Conservation (phyloP, 1,140 invertebrate species). For the Neotoxoptera formosana region DNA sequence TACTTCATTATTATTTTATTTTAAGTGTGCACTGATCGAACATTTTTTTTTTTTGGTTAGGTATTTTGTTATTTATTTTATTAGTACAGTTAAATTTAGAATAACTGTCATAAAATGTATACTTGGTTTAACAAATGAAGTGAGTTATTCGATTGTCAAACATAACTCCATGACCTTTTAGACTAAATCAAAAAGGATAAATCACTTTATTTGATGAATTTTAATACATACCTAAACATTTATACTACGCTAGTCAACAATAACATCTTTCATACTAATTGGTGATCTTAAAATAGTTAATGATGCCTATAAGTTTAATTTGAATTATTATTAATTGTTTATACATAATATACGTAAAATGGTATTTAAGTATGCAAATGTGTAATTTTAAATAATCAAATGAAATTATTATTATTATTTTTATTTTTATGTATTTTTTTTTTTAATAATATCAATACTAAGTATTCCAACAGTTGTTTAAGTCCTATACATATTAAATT, state of each 20-base stretch:
- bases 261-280: conserved; percentile 42
- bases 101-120: neutral
- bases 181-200: neutral
- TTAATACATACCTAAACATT: neutral
- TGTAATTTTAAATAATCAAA: neutral
- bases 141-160: neutral
- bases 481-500: neutral
- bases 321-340: neutral
- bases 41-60: neutral
- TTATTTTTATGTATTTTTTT: neutral
- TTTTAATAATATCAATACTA: neutral
- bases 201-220: neutral
- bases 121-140: neutral
- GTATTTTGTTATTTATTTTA: conserved; percentile 33
- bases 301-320: neutral
- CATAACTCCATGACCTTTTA: neutral
- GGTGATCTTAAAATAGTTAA: conserved; percentile 42
- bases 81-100: conserved; percentile 23
- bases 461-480: neutral
- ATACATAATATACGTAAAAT: neutral
- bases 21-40: neutral
- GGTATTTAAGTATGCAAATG: neutral
- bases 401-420: conserved; percentile 17
- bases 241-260: conserved; percentile 43
- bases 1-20: neutral